Evolutionary conservation across 1,140 invertebrate species (phyloP).

Genomic region (Pachyrhynchus sulphureomaculatus): DNA sequence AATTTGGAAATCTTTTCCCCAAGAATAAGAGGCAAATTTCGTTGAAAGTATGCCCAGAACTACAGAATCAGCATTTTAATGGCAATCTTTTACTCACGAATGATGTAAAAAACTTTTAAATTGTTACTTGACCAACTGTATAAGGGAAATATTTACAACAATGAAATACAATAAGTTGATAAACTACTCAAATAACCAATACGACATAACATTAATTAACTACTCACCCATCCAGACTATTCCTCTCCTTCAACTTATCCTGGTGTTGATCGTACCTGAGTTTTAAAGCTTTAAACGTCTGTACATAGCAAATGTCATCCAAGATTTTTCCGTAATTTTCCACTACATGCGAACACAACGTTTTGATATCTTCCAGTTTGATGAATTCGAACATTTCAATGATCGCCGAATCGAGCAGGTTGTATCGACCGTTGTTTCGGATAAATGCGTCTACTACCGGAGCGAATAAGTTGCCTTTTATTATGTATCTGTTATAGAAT

Average conservation of each 20-base stretch:
- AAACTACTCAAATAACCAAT: too few relatives aligned
- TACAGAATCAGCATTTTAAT: too few relatives aligned
- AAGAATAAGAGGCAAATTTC: too few relatives aligned
- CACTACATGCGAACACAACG: conserved; percentile 90
- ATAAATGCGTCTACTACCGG: conserved; percentile 96
- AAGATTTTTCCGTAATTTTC: conserved; percentile 93
- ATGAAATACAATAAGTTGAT: too few relatives aligned
- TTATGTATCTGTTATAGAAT: conserved; percentile 95
- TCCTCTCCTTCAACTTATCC: conserved; percentile 83
- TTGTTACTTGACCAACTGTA: too few relatives aligned
- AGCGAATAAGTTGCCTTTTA: conserved; percentile 92
- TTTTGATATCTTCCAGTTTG: conserved; percentile 93
- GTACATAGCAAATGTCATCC: conserved; percentile 93
- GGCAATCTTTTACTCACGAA: too few relatives aligned
- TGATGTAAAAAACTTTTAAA: too few relatives aligned
- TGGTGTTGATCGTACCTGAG: conserved; percentile 92
- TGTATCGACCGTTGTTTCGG: conserved; percentile 93
- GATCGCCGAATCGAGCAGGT: conserved; percentile 97
- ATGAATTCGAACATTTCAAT: conserved; percentile 99
- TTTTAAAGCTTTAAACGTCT: conserved; percentile 93
- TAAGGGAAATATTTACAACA: too few relatives aligned
- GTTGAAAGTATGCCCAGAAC: too few relatives aligned
- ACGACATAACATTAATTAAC: too few relatives aligned
- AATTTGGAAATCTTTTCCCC: too few relatives aligned
- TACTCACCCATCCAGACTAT: conserved; percentile 68